Evolutionary conservation across 1,140 invertebrate species (phyloP).

Genomic region (Lordiphosa stackelbergi): DNA sequence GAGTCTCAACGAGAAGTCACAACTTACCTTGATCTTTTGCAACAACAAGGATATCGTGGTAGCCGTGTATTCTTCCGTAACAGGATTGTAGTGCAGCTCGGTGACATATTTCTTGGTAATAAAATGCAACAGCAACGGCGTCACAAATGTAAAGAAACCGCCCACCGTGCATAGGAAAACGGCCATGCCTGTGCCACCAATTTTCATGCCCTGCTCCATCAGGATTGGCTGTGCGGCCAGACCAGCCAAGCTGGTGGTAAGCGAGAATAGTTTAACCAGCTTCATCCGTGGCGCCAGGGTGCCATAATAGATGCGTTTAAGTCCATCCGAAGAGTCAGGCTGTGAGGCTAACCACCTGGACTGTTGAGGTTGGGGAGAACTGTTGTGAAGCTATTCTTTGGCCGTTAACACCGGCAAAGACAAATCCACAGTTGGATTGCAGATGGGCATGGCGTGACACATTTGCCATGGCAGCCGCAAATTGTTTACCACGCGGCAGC

Average conservation of each 20-base stretch:
- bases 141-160: conserved; percentile 88
- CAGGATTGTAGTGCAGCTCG: conserved; percentile 84
- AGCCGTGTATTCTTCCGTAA: conserved; percentile 83
- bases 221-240: conserved; percentile 86
- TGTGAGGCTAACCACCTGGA: conserved; percentile 10
- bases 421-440: conserved; percentile 11
- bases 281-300: conserved; percentile 82
- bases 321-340: conserved; percentile 5
- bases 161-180: conserved; percentile 82
- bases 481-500: conserved; percentile 30
- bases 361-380: conserved; percentile 10
- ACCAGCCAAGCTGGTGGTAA: conserved; percentile 85
- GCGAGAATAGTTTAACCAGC: conserved; percentile 88
- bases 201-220: conserved; percentile 80
- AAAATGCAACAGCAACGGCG: conserved; percentile 88
- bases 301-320: conserved; percentile 82
- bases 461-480: conserved; percentile 15
- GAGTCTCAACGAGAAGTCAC: background rate
- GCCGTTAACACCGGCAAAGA: conserved; percentile 11
- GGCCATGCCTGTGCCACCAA: conserved; percentile 79
- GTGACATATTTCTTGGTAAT: conserved; percentile 92
- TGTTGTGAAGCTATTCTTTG: background rate
- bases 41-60: conserved; percentile 84
- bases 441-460: conserved; percentile 9
- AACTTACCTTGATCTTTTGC: conserved; percentile 80